Evolutionary conservation across 2,113 vertebrate species (phyloP), one percentile per base, ranked within the genome.

Genomic region (Cyprinodon variegatus): DNA sequence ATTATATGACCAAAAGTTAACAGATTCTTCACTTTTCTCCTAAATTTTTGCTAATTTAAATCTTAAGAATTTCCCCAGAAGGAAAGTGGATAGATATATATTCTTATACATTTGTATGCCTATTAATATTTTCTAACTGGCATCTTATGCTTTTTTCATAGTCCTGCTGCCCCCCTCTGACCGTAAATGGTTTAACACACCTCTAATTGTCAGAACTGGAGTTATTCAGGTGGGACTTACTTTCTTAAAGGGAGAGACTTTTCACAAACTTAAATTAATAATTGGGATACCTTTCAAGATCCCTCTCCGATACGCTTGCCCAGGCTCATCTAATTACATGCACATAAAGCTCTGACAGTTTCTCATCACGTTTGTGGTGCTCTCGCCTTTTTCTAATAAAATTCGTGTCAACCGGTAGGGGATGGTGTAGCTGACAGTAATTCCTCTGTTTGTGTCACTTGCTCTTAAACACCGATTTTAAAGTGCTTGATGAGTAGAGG

Each of bases 271-370:
- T 8, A 70, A 71, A 61, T 74, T 50, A 39, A 72, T 86, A 85
- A 88, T 86, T 83, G 73, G 77, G 81, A 73, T 83, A 84, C 86
- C 82, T 81, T 71, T 86, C 70, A 82, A 83, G 75, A 65, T 81
- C 62, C 22, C 50, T 66, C 68, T 73, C 61, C 70, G 80, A 76
- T 62, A 77, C 36, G 61, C 81, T 81, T 53, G 11, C 68, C 68
- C 72, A 77, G 70, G 75, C 78, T 72, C 73, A 59, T 57, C 83
- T 89, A 84, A 90, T 90, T 88, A 87, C 81, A 64, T 69, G 73
- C 71, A 67, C 70, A 74, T 80, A 76, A 74, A 76, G 66, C 20
- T 68, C 37, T 80, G 86, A 80, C 78, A 83, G 68, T 76, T 79
- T 86, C 70, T 62, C 76, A 78, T 86, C 74, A 61, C 66, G 65